Base-by-base conservation (phyloP, 2,113 vertebrate genomes). In the Hemicordylus capensis region DNA sequence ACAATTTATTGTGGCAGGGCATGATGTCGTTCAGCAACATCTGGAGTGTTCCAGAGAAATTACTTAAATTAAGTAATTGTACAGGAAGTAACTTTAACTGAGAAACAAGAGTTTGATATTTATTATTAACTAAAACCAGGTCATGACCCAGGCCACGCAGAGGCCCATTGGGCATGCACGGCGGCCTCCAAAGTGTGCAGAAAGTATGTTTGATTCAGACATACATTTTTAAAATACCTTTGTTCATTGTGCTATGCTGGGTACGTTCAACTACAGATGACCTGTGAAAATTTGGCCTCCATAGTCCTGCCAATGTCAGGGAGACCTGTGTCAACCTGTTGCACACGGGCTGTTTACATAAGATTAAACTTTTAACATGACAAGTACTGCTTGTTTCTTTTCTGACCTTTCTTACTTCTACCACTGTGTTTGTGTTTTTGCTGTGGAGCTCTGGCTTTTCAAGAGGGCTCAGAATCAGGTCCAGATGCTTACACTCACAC, bases 291-390 rank as follows among this genome's bases (percentile, higher is more conserved):
- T 34, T 17, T 39, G 64, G 44, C 31, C 80, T 63, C 64, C 0
- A 0, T 76, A 61, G 39, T 42, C 1, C 5, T 85, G 61, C 75
- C 81, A 83, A n/a, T 66, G 81, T 87, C 88, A 89, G 44, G 2
- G 51, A 92, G 87, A 85, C 37, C 76, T 87, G 80, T 73, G 54
- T 88, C 85, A 87, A 0, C 67, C 78, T 84, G 76, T 31, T n/a
- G 5, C 31, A 59, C 59, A 24, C 87, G 31, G 44, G 76, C 22
- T 74, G 19, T 88, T 91, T 66, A 59, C 48, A 66, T 81, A 80
- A 34, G 56, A 83, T 70, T 84, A 64, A 76, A 78, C 12, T 72
- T 76, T 70, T 48, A 63, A 42, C 15, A 12, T 24, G n/a, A 77
- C 22, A 54, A 82, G 26, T 6, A 42, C 20, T 44, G 39, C 80